phyloP scores from a whole-genome alignment of 1,140 invertebrate genomes.

The Hermetia illucens region DNA sequence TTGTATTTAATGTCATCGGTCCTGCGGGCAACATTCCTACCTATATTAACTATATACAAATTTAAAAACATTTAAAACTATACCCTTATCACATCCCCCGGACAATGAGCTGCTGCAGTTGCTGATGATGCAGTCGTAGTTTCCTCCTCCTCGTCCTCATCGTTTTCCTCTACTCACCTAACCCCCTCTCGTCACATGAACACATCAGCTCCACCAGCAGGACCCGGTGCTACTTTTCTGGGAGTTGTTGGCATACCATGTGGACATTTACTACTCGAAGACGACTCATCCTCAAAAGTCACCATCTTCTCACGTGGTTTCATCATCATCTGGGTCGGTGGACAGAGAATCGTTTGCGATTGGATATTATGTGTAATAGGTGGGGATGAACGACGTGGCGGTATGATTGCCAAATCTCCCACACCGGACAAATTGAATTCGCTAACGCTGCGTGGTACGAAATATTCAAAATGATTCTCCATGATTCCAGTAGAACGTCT shows the following conservation, averaged over 20 bases:
- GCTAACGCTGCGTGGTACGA: constrained; percentile 65
- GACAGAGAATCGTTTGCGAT: constrained; percentile 20
- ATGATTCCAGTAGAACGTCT: constrained; percentile 44
- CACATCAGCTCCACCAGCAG: constrained; percentile 34
- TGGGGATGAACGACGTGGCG: constrained; percentile 26
- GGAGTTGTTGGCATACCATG: constrained; percentile 29
- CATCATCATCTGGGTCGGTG: constrained; percentile 24
- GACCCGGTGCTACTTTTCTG: constrained; percentile 27
- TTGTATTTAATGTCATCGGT: no score
- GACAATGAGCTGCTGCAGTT: constrained; percentile 14
- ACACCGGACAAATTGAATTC: constrained; percentile 59
- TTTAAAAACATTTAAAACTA: no score
- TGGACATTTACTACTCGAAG: constrained; percentile 20
- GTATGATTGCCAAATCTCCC: constrained; percentile 37
- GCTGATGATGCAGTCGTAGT: background rate
- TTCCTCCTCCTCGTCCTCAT: constrained; percentile 5
- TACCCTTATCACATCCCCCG: constrained; percentile 26
- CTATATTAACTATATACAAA: no score
- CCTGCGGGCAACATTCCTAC: no score
- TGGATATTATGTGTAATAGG: constrained; percentile 15
- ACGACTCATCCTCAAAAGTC: constrained; percentile 61
- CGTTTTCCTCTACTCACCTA: constrained; percentile 6
- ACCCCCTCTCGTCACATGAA: constrained; percentile 47
- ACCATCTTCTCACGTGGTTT: constrained; percentile 60
- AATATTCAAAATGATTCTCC: constrained; percentile 59